Conservation (phyloP, 2,797 vertebrate genomes). For the Leptoclinus maculatus region DNA sequence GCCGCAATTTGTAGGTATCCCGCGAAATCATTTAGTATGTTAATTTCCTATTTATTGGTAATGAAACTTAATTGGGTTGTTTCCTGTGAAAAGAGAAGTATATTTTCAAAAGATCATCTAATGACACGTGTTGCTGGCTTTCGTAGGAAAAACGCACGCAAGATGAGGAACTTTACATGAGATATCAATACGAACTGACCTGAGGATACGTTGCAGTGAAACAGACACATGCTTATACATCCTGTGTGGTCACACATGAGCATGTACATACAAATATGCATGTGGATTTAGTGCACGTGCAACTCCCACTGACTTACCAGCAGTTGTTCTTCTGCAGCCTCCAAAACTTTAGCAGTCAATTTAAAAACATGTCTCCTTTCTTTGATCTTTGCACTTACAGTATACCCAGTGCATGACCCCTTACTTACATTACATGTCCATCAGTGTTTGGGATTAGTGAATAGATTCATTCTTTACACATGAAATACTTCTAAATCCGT, state of each 20-base stretch:
- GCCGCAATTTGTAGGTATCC: too few relatives aligned
- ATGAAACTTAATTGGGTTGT: too few relatives aligned
- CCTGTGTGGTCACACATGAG: neutral
- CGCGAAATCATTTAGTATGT: too few relatives aligned
- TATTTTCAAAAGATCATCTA: neutral
- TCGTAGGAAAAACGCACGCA: neutral
- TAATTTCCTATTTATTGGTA: neutral
- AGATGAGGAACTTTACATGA: neutral
- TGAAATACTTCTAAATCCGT: conserved; percentile 33
- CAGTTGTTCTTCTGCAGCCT: neutral
- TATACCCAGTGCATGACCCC: neutral
- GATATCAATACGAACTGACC: neutral
- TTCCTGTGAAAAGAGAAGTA: too few relatives aligned
- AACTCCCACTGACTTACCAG: neutral
- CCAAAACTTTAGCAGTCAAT: neutral
- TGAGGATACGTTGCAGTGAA: neutral
- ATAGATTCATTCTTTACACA: conserved; percentile 14
- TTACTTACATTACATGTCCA: neutral
- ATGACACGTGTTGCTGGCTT: neutral
- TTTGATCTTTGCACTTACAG: neutral
- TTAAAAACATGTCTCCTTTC: neutral
- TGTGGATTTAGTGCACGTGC: neutral
- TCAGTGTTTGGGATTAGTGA: conserved; percentile 11
- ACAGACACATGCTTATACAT: neutral
- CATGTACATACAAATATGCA: too few relatives aligned